phyloP scores from a whole-genome alignment of 2,888 invertebrate species.

The Hirtodrosophila cameraria region DNA sequence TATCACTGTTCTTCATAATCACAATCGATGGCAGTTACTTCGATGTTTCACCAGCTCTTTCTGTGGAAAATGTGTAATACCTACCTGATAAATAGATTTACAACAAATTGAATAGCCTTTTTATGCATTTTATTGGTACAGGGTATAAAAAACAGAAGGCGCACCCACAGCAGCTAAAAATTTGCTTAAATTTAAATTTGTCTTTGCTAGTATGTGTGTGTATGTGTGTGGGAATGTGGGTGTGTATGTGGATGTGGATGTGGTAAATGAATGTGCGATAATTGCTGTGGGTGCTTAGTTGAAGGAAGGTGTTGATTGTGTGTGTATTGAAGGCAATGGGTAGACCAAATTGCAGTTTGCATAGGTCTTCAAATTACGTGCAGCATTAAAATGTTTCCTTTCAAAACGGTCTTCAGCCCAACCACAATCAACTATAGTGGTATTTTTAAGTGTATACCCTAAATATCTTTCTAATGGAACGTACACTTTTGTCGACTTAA shows the following conservation, averaged over 20 bases:
- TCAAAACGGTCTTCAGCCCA: background rate
- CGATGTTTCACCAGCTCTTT: too few relatives aligned
- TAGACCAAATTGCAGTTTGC: constrained; percentile 25
- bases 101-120: too few relatives aligned
- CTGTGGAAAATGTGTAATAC: too few relatives aligned
- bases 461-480: background rate
- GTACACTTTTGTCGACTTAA: too few relatives aligned
- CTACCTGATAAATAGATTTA: too few relatives aligned
- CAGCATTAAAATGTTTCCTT: background rate
- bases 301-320: constrained; percentile 37
- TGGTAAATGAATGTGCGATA: constrained; percentile 43
- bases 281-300: constrained; percentile 47
- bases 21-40: too few relatives aligned
- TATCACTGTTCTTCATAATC: too few relatives aligned
- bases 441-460: background rate
- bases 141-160: constrained; percentile 24
- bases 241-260: constrained; percentile 6
- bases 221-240: background rate
- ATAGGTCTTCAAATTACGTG: constrained; percentile 25
- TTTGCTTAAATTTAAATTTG: constrained; percentile 66
- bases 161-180: constrained; percentile 30
- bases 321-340: constrained; percentile 2
- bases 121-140: too few relatives aligned
- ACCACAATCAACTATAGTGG: too few relatives aligned
- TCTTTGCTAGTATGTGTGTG: constrained; percentile 25